Conservation (phyloP, 2,888 invertebrate species). For the Luperina testacea region DNA sequence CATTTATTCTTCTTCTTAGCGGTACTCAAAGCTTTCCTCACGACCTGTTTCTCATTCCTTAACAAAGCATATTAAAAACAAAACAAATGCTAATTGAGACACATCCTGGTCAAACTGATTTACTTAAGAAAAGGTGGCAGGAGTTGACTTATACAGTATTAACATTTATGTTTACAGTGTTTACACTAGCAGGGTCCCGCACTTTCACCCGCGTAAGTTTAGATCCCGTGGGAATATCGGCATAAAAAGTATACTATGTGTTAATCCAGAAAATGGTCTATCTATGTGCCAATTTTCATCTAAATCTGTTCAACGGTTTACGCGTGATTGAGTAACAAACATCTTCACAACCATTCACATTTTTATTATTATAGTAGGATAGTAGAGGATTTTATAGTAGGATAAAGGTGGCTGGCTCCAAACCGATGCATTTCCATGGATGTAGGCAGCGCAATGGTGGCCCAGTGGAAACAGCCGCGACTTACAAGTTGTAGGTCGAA, state of each 20-base stretch:
- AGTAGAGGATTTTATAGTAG: too few species aligned
- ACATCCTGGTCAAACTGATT: conserved; percentile 51
- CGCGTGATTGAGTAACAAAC: too few species aligned
- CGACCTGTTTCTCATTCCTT: background rate
- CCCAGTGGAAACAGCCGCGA: too few species aligned
- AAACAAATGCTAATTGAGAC: conserved; percentile 32
- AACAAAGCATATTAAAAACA: conserved; percentile 23
- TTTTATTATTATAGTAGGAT: too few species aligned
- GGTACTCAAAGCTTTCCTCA: conserved; percentile 20
- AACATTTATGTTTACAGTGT: conserved; percentile 16
- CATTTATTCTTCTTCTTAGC: background rate
- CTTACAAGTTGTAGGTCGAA: too few species aligned
- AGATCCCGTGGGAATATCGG: too few species aligned
- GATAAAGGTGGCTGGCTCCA: conserved; percentile 5
- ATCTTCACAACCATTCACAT: too few species aligned
- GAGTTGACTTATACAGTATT: background rate
- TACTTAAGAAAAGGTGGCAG: conserved; percentile 26
- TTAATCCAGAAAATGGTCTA: too few species aligned
- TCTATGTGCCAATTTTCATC: too few species aligned
- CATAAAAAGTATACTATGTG: too few species aligned
- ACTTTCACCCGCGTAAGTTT: too few species aligned
- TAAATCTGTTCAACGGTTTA: too few species aligned
- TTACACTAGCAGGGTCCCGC: background rate
- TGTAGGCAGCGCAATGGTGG: background rate
- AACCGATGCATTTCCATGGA: background rate